Evolutionary conservation across 92 coral and sea anemone species (phyloP).

Genomic region (Montipora capitata): DNA sequence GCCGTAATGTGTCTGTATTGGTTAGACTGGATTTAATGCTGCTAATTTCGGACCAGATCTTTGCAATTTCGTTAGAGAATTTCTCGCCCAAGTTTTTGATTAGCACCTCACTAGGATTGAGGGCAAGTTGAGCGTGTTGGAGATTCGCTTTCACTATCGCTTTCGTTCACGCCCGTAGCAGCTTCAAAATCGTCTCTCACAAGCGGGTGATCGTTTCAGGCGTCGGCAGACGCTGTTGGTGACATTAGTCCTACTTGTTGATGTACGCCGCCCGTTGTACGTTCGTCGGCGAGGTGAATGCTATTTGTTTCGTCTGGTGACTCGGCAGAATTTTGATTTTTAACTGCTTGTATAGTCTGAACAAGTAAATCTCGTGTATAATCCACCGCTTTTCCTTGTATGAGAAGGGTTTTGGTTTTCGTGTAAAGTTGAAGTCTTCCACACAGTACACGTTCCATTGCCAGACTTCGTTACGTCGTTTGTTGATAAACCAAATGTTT

Average conservation of each 20-base stretch:
- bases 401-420: constrained; percentile 40
- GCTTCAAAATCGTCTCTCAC: too few relatives aligned
- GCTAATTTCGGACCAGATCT: constrained; percentile 31
- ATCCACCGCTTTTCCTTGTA: constrained; percentile 49
- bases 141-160: too few relatives aligned
- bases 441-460: constrained; percentile 51
- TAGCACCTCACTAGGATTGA: not conserved
- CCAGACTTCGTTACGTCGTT: constrained; percentile 18
- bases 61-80: constrained; percentile 21
- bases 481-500: constrained; percentile 31
- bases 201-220: too few relatives aligned
- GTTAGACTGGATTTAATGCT: constrained; percentile 45
- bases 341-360: not conserved
- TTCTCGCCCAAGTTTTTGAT: constrained; percentile 29
- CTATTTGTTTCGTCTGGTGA: not conserved
- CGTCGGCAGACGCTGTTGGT: too few relatives aligned
- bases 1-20: constrained; percentile 8
- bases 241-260: too few relatives aligned
- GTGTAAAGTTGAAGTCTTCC: constrained; percentile 42
- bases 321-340: constrained; percentile 5
- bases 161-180: not conserved
- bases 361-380: not conserved
- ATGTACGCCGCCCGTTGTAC: not conserved
- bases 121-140: too few relatives aligned
- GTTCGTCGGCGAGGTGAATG: constrained; percentile 1